Evolutionary conservation across 1,140 invertebrate genomes (phyloP).

Genomic region (Nebria ingens): DNA sequence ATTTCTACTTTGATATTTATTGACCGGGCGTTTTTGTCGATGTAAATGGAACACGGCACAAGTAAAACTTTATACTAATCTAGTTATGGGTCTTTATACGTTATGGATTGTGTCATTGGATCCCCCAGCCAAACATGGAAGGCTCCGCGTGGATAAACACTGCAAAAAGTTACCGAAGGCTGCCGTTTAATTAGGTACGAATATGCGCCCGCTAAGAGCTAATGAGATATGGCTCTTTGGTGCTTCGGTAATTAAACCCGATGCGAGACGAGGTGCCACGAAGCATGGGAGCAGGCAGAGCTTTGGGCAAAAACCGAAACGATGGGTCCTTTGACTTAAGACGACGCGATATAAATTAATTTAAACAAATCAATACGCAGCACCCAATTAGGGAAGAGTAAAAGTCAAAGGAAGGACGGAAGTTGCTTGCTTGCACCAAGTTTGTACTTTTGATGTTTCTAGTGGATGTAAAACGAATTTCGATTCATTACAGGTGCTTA

Average conservation of each 20-base stretch:
- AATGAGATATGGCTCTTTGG: slow-evolving; percentile 8
- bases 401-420: slow-evolving; percentile 3
- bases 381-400: background rate
- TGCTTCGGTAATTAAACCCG: slow-evolving; percentile 1
- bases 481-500: slow-evolving; percentile 5
- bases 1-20: too few relatives aligned
- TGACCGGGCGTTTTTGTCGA: too few relatives aligned
- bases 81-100: too few relatives aligned
- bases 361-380: slow-evolving; percentile 3
- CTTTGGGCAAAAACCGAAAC: too few relatives aligned
- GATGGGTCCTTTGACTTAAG: slow-evolving; percentile 2
- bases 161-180: slow-evolving; percentile 1
- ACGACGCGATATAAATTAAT: slow-evolving; percentile 3
- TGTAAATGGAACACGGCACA: too few relatives aligned
- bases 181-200: slow-evolving; percentile 6
- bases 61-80: too few relatives aligned
- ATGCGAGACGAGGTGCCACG: background rate
- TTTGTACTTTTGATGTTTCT: slow-evolving; percentile 7
- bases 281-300: background rate
- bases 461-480: background rate
- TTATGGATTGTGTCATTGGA: too few relatives aligned
- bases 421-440: too few relatives aligned
- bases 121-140: too few relatives aligned
- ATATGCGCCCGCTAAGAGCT: slow-evolving; percentile 1
- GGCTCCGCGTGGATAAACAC: background rate